Base-by-base conservation (phyloP, 2,888 invertebrate genomes). In the Clunio marinus region DNA sequence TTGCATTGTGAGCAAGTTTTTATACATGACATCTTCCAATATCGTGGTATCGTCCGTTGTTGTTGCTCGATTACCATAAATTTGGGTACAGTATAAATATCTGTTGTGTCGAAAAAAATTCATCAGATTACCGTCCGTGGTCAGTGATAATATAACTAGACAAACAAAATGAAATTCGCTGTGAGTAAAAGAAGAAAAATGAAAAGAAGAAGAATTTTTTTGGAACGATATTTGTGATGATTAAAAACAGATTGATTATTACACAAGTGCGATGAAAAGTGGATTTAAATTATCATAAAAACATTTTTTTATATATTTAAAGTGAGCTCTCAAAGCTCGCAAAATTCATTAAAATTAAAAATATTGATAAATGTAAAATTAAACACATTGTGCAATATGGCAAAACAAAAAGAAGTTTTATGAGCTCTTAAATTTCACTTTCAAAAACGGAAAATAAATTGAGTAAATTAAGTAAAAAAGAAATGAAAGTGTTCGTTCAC, bases 21-120 rank as follows among this genome's bases (percentile, higher is more conserved):
- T 46, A 25, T 20, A 5, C 32, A 24, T 37, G 60, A 60, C 63
- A 66, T 66, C 55, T 66, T 55, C 37, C 51, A 66, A 55, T 51
- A 32, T 20, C 32, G 15, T 20, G 27, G n/a, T 27, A 65, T 2
- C 27, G 20, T 25, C 45, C 25, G 32, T 66, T 51, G 55, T 66
- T 66, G 51, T 51, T 25, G 45, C 45, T n/a, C 13, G 65, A 45
- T 65, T 45, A 66, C 20, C 55, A 66, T 65, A 60, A 60, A 28
- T 65, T 65, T 67, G 45, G 58, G 32, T 27, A 41, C n/a, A 59
- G 59, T 68, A 68, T 68, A 68, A 68, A 68, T 68, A 68, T 28
- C 59, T 7, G 17, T n/a, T 22, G 13, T 8, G 27, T 22, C 45
- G 32, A 20, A 32, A 58, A 41, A 68, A 41, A 22, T 35, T 59